Base-by-base conservation (phyloP, 1,140 invertebrate species). In the Drosophila melanica region DNA sequence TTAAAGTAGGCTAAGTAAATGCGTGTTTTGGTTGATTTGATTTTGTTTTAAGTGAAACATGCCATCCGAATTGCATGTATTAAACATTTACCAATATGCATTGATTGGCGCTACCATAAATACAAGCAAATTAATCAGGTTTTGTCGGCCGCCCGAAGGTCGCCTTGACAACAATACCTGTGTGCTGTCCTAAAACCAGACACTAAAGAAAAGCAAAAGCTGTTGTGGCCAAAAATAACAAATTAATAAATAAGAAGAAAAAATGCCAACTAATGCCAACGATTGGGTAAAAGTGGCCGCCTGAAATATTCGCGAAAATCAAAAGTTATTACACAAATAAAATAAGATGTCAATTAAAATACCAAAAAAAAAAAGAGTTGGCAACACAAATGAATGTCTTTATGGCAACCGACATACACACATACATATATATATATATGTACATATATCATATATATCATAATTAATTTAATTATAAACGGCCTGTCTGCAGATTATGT, bases 1-100 rank as follows among this genome's bases (percentile, higher is more conserved):
- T 18, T 42, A 58, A 87, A 86, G 76, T 86, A 66, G 81, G 81
- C 78, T 86, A 85, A 71, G 74, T 65, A 86, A 85, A 85, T 85
- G 85, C 74, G 74, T 59, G 50, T 53, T 23, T 42, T 53, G 62
- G 10, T 50, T 67, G 70, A 66, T 68, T 70, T 70, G 75, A 75
- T 68, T 81, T 86, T 64, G 59, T 60, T 69, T 81, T 33, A 70
- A 86, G 81, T 72, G 51, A 71, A 68, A 71, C 65, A 86, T 80
- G 81, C 77, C 84, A 77, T 67, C 59, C 63, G 54, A 74, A 64
- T 69, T 81, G 75, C 78, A 75, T 85, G 76, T 65, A 79, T 82
- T 67, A 79, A 87, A 71, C 50, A 73, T 73, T 73, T 68, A 73
- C 70, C 70, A 73, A 73, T 68, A 73, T 73, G 70, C 70, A 73